Evolutionary conservation across 2,888 invertebrate species (phyloP).

Genomic region (Linhomoeus sp.): DNA sequence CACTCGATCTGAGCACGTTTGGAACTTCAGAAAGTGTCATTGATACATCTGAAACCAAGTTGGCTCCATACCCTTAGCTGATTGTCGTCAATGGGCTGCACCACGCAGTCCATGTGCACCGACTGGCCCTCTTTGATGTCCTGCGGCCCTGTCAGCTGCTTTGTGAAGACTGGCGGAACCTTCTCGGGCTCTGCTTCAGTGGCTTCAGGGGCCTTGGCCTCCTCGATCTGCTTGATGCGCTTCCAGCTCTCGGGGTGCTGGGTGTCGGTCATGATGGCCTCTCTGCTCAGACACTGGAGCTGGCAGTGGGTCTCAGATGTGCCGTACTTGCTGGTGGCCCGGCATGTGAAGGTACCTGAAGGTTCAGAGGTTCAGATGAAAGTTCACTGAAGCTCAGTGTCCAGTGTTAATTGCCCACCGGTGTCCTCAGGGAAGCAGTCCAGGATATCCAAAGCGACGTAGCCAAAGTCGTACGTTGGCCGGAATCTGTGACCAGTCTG

Average conservation of each 20-base stretch:
- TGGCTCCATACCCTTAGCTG: too few relatives aligned
- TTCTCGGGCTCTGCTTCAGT: constrained; percentile 41
- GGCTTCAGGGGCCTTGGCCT: neutral
- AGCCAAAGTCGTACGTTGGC: constrained; percentile 89
- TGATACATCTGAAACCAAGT: too few relatives aligned
- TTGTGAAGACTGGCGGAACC: constrained; percentile 63
- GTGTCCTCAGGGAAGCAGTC: constrained; percentile 92
- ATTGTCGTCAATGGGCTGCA: constrained; percentile 85
- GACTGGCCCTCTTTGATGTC: constrained; percentile 40
- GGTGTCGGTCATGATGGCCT: constrained; percentile 47
- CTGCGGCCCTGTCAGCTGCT: constrained; percentile 63
- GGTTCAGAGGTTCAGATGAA: too few relatives aligned
- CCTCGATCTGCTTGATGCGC: constrained; percentile 37
- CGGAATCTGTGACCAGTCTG: constrained; percentile 62
- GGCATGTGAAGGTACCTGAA: constrained; percentile 60
- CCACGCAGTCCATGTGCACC: constrained; percentile 48
- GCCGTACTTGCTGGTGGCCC: constrained; percentile 71
- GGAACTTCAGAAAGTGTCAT: too few relatives aligned
- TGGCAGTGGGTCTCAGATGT: constrained; percentile 72
- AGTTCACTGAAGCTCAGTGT: too few relatives aligned
- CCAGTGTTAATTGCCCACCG: constrained; percentile 42
- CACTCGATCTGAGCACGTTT: constrained; percentile 69
- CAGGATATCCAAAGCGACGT: constrained; percentile 80
- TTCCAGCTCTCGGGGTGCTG: constrained; percentile 77
- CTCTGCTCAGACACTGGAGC: constrained; percentile 13